phyloP scores from a whole-genome alignment of 2,113 vertebrate species.

The Poicephalus meyeri region DNA sequence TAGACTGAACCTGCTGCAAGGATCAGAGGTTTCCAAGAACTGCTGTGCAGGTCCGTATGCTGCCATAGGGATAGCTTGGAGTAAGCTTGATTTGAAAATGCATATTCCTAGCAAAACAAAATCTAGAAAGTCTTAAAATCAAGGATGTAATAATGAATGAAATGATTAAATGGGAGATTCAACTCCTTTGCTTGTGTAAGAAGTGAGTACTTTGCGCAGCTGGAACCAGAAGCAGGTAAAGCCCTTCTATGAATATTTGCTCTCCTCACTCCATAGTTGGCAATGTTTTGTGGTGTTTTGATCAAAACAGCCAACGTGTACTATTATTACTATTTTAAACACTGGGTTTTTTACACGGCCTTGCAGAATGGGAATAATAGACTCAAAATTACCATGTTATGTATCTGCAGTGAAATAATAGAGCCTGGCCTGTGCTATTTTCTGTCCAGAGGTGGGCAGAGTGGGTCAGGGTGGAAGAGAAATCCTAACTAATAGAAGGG shows the following conservation, averaged over 20 bases:
- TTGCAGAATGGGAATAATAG: neutral
- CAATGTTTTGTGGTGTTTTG: neutral
- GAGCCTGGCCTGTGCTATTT: neutral
- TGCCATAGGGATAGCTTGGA: neutral
- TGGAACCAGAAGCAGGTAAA: neutral
- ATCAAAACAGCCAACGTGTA: neutral
- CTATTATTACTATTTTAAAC: neutral
- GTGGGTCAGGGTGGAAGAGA: neutral
- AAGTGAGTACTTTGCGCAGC: neutral
- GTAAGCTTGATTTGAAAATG: neutral
- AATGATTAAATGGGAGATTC: neutral
- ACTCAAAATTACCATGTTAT: neutral
- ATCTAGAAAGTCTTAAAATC: neutral
- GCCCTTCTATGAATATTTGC: neutral
- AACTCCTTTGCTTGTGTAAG: neutral
- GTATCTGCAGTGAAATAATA: neutral
- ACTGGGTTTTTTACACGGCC: neutral
- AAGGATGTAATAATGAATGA: neutral
- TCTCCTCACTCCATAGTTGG: neutral
- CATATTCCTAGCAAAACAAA: neutral
- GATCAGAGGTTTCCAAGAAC: neutral
- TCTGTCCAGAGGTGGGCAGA: neutral
- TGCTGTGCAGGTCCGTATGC: neutral
- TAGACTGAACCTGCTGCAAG: neutral
- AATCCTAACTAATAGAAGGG: neutral